These are phyloP conservation scores for Zosterops japonicus DNA, from an alignment of 2,113 vertebrate genomes.

Conservation along the genomic window DNA sequence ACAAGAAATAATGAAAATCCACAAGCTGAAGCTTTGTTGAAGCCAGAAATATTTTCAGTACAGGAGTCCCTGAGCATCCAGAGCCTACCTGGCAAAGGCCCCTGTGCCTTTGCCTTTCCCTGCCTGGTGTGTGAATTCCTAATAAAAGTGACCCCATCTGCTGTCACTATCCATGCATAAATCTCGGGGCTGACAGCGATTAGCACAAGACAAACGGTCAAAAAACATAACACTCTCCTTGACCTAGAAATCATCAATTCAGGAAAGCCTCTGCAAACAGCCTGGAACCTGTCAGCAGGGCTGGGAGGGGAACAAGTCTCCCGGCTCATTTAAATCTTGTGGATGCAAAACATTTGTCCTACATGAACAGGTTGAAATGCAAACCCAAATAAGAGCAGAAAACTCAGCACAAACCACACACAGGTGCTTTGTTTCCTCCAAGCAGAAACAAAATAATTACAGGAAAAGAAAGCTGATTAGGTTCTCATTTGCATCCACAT, in stretches of 20 bases:
- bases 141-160: slow-evolving; percentile 56
- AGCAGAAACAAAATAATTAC: not conserved
- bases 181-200: slow-evolving; percentile 51
- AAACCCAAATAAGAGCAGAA: not conserved
- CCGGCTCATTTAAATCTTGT: slow-evolving; percentile 24
- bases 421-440: not conserved
- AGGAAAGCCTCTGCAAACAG: slow-evolving; percentile 32
- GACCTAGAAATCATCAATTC: slow-evolving; percentile 70
- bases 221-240: slow-evolving; percentile 54
- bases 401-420: not conserved
- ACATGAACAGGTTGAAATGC: not conserved
- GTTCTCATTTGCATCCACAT: not conserved
- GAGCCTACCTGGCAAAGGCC: not conserved
- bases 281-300: slow-evolving; percentile 51
- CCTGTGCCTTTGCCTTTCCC: not conserved
- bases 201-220: slow-evolving; percentile 59
- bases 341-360: slow-evolving; percentile 47
- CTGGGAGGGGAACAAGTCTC: slow-evolving; percentile 44
- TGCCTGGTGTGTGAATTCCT: not conserved
- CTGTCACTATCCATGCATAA: slow-evolving; percentile 47
- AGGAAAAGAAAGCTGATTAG: not conserved
- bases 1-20: not conserved
- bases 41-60: not conserved
- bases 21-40: not conserved
- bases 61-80: not conserved